A percentile compares a stretch with the other conserved stretches of the same genome.
Conservation (phyloP, 2,113 vertebrate genomes). For the Tachysurus fulvidraco region DNA sequence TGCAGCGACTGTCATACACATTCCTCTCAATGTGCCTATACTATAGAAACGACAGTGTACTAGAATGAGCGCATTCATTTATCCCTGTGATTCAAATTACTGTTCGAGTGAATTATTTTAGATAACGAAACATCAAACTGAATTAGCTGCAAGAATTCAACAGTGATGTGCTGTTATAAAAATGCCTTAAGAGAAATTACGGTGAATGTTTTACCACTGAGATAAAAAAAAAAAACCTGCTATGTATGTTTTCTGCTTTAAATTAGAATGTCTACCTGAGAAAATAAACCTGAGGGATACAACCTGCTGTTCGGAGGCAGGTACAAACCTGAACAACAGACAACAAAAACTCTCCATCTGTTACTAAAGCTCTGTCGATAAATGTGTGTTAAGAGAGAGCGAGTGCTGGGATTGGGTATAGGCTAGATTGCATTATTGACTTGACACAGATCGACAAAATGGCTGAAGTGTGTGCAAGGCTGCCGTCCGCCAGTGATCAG, state of each 20-base stretch:
- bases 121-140: no score
- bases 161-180: neutral
- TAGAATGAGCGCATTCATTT: neutral
- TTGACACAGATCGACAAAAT: constrained; percentile 49
- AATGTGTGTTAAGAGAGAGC: constrained; percentile 32
- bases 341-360: constrained; percentile 37
- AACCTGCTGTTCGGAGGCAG: neutral
- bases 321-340: constrained; percentile 27
- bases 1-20: no score
- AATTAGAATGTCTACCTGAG: neutral
- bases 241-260: neutral
- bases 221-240: neutral
- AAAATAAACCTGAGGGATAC: constrained; percentile 2
- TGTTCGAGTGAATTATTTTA: neutral
- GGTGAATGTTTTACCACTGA: neutral
- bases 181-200: neutral
- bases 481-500: constrained; percentile 47
- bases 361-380: constrained; percentile 42
- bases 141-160: neutral
- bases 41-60: neutral
- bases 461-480: constrained; percentile 45
- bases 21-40: neutral
- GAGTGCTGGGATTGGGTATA: constrained; percentile 27
- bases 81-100: neutral
- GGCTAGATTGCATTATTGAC: constrained; percentile 57